Evolutionary conservation across 2,888 invertebrate species (phyloP).

Genomic region (Biston betularia): DNA sequence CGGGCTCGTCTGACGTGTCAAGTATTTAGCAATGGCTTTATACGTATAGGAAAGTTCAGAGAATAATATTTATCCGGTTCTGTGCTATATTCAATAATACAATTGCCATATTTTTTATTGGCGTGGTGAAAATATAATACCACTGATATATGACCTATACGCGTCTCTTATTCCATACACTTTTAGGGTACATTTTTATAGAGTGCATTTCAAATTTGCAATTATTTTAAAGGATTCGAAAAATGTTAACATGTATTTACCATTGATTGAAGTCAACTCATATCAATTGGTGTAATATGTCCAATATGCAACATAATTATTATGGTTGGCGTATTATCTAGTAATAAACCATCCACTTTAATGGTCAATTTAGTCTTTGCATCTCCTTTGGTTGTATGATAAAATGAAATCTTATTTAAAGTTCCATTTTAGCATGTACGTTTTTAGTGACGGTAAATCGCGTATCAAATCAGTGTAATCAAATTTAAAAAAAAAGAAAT

Average conservation of each 20-base stretch:
- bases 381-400: neutral
- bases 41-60: no score
- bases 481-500: conserved; percentile 17
- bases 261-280: neutral
- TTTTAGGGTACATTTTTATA: no score
- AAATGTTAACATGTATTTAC: neutral
- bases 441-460: conserved; percentile 24
- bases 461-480: conserved; percentile 36
- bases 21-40: no score
- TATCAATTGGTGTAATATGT: neutral
- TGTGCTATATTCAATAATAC: no score
- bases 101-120: no score
- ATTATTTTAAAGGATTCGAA: no score
- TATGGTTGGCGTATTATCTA: neutral
- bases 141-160: no score
- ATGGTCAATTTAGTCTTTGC: neutral
- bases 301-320: neutral
- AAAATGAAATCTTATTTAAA: conserved; percentile 35
- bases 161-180: no score
- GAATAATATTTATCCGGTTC: no score
- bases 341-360: neutral
- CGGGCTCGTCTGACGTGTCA: conserved; percentile 13
- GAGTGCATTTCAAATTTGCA: no score
- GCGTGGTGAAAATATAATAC: no score
- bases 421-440: conserved; percentile 41